A percentile compares a stretch with the other conserved stretches of the same genome.
Conservation (phyloP, 1,140 invertebrate species). For the Drosophila grimshawi region DNA sequence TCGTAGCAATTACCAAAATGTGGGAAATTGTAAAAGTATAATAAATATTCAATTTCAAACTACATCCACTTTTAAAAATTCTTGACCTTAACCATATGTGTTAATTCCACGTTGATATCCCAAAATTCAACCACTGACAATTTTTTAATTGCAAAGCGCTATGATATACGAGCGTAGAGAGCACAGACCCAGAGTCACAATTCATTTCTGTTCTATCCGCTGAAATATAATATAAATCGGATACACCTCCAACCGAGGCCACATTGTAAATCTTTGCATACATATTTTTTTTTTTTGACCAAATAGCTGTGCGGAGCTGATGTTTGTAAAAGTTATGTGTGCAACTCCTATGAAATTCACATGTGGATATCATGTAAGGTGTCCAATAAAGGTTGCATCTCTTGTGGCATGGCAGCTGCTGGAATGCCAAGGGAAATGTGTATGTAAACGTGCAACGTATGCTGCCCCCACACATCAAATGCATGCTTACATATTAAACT, state of each 20-base stretch:
- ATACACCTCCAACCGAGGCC: conserved; percentile 2
- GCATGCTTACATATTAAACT: conserved; percentile 31
- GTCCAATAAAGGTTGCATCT: conserved; percentile 66
- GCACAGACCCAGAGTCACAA: neutral
- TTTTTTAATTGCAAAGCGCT: conserved; percentile 67
- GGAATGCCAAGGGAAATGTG: conserved; percentile 28
- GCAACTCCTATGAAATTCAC: conserved; percentile 45
- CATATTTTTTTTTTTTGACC: conserved; percentile 15
- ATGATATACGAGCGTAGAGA: conserved; percentile 53
- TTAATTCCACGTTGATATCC: conserved; percentile 4
- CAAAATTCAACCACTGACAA: conserved; percentile 65
- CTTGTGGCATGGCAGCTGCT: neutral
- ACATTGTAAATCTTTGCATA: conserved; percentile 29
- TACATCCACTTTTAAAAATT: conserved; percentile 35
- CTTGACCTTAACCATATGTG: neutral
- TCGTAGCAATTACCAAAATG: conserved; percentile 3
- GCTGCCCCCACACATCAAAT: conserved; percentile 28
- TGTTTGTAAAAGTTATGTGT: conserved; percentile 3
- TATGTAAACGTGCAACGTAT: conserved; percentile 11
- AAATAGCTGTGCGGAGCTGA: neutral
- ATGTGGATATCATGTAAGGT: conserved; percentile 50
- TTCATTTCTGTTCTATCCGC: conserved; percentile 3
- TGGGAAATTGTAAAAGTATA: conserved; percentile 11
- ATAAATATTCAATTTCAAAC: conserved; percentile 48
- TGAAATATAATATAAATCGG: conserved; percentile 1